These are phyloP conservation scores for Capra hircus DNA, from an alignment of 2,113 vertebrate genomes.

Conservation along the genomic window DNA sequence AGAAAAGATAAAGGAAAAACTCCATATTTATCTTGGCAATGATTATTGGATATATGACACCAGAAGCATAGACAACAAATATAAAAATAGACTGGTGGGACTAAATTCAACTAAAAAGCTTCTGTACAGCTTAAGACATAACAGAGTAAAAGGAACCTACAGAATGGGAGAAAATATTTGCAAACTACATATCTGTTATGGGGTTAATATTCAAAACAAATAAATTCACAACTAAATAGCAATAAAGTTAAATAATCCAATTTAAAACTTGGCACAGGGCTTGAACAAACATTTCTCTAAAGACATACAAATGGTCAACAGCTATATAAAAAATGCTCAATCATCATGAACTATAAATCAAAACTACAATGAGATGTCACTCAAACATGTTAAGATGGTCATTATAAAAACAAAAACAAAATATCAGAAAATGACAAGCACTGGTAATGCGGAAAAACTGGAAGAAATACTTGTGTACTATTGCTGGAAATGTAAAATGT, in stretches of 20 bases:
- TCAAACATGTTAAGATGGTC: neutral
- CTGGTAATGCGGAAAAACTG: neutral
- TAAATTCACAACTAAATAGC: neutral
- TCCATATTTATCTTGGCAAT: neutral
- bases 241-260: neutral
- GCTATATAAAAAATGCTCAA: constrained; percentile 2
- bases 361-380: neutral
- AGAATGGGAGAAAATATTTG: neutral
- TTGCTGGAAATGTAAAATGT: neutral
- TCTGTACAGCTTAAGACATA: neutral
- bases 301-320: neutral
- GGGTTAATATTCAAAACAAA: neutral
- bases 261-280: neutral
- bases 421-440: neutral
- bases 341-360: neutral
- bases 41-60: neutral
- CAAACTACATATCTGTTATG: neutral
- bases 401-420: neutral
- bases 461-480: neutral
- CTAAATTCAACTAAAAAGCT: neutral
- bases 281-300: neutral
- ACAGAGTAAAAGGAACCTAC: neutral
- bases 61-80: neutral
- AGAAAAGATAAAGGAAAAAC: neutral
- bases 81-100: neutral